Evolutionary conservation across 2,888 invertebrate species (phyloP), one percentile per base, ranked within the genome.

Genomic region (Sarcophaga carnaria): DNA sequence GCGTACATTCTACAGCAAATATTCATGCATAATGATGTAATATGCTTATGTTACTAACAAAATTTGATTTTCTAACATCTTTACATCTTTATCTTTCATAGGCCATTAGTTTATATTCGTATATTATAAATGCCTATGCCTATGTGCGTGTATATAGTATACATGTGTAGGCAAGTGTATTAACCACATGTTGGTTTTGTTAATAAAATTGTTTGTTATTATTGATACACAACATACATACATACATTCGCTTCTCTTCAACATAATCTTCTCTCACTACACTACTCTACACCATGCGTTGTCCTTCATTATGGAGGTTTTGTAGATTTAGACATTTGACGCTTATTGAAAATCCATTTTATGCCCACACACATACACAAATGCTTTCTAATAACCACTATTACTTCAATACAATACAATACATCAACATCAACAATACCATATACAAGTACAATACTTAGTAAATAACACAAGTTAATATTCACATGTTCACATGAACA

Each of bases 31-130:
- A 54, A 54, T 17, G 17, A 54, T 54, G 54, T 54, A 17, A 54
- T n/a, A 54, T 20, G 47, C 11, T 62, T 71, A 63, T 20, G 20
- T 37, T 80, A 66, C 64, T 80, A 76, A 76, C 79, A 75, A 84
- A 84, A 80, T 84, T 80, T 80, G 84, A 84, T 84, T 84, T 84
- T 84, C 80, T 76, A 80, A 76, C 80, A 84, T 76, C 70, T 76
- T 80, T 79, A 27, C 75, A 71, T 64, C 79, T 80, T 71, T 75
- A 83, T 83, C 79, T 63, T 75, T 59, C 70, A 79, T 74, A 74
- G 72, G 63, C 83, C 69, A 79, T 79, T 79, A 69, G 60, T 74
- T 79, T 69, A 72, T 60, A 59, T 66, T 64, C 25, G 5, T 11
- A 54, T 64, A 11, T 14, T 64, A 20, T 64, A 54, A 47, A 66